Conservation (phyloP, 92 coral and sea anemone genomes). For the Epizoanthus scotinus region DNA sequence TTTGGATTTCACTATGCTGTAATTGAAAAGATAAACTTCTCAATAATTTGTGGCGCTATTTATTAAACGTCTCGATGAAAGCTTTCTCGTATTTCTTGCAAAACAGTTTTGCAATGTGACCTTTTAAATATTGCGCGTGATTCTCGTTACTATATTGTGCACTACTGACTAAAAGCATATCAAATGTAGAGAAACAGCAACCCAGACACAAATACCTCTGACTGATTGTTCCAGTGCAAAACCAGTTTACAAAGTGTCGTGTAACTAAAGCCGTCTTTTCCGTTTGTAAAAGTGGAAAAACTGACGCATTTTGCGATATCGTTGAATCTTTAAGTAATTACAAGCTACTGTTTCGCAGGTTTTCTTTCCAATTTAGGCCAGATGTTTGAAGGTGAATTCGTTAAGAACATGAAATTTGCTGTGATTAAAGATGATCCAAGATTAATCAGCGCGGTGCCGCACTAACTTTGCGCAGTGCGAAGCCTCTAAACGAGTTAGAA, state of each 20-base stretch:
- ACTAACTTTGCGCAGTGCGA: not conserved
- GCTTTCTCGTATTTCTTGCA: too few species aligned
- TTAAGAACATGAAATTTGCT: slow-evolving; percentile 12
- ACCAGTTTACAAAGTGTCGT: slow-evolving; percentile 37
- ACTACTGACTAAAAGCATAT: slow-evolving; percentile 1
- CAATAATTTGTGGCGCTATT: too few species aligned
- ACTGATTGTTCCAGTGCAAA: slow-evolving; percentile 1
- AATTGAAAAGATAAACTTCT: too few species aligned
- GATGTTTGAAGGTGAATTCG: slow-evolving; percentile 14
- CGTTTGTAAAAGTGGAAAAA: slow-evolving; percentile 36
- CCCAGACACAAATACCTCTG: slow-evolving; percentile 24
- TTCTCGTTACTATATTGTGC: not conserved
- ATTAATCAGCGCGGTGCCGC: slow-evolving; percentile 8
- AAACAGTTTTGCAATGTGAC: too few species aligned
- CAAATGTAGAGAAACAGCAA: slow-evolving; percentile 15
- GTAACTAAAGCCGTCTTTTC: slow-evolving; percentile 31
- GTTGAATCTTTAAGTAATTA: slow-evolving; percentile 38
- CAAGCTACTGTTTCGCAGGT: slow-evolving; percentile 16
- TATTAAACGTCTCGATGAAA: too few species aligned
- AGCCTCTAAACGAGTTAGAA: not conserved
- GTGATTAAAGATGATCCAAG: not conserved
- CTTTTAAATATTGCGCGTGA: not conserved
- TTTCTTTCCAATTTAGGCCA: slow-evolving; percentile 30
- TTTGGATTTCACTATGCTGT: too few species aligned
- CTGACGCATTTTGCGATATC: slow-evolving; percentile 35